Percentiles rank a stretch among this genome's conserved stretches.
phyloP scores from a whole-genome alignment of 2,888 invertebrate genomes.

The Salticus scenicus region DNA sequence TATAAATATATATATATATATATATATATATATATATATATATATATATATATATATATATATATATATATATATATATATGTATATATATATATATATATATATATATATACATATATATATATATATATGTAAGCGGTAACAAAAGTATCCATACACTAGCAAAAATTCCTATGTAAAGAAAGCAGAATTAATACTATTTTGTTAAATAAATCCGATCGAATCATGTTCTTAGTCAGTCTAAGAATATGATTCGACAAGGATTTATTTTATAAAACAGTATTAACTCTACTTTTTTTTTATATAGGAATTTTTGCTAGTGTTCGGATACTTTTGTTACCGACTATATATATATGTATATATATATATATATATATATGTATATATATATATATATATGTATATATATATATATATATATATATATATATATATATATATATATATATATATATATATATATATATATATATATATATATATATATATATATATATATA shows the following conservation, averaged over 20 bases:
- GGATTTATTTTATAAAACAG: too few relatives aligned
- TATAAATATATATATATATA: neutral
- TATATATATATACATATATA: too few relatives aligned
- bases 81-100: too few relatives aligned
- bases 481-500: conserved; percentile 8
- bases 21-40: neutral
- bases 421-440: neutral
- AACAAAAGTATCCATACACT: neutral
- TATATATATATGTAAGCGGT: neutral
- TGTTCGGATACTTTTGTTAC: too few relatives aligned
- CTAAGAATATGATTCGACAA: too few relatives aligned
- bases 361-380: neutral
- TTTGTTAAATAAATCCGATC: too few relatives aligned
- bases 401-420: neutral
- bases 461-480: conserved; percentile 8
- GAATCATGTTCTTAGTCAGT: too few relatives aligned
- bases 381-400: neutral
- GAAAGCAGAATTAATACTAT: too few relatives aligned
- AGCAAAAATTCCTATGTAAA: too few relatives aligned
- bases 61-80: neutral
- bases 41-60: neutral
- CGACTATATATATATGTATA: too few relatives aligned
- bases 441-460: neutral
- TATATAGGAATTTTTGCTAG: too few relatives aligned
- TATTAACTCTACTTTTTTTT: too few relatives aligned